phyloP scores from a whole-genome alignment of 1,140 invertebrate genomes.

The Pachyrhynchus sulphureomaculatus region DNA sequence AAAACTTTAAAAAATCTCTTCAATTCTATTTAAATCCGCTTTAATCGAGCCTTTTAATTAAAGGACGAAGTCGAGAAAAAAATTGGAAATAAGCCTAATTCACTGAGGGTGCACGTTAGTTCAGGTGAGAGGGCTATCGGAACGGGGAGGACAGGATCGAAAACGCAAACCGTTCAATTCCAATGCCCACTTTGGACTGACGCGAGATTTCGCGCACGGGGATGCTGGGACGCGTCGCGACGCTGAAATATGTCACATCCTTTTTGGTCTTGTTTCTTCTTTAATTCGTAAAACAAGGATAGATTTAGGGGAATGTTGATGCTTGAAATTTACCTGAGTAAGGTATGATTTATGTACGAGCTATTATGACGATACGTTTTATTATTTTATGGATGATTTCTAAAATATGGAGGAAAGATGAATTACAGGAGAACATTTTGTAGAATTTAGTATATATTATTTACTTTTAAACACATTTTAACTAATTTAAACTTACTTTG shows the following conservation, averaged over 20 bases:
- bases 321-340: constrained; percentile 20
- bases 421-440: too few relatives aligned
- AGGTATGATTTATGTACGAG: constrained; percentile 26
- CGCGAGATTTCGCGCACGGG: constrained; percentile 23
- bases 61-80: not conserved
- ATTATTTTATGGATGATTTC: constrained; percentile 24
- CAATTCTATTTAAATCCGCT: too few relatives aligned
- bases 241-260: constrained; percentile 12
- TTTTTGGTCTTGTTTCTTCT: constrained; percentile 2
- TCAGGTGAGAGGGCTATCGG: constrained; percentile 25
- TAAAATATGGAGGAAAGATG: too few relatives aligned
- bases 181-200: constrained; percentile 31
- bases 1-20: too few relatives aligned
- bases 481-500: too few relatives aligned
- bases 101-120: constrained; percentile 20
- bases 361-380: constrained; percentile 21
- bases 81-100: constrained; percentile 2
- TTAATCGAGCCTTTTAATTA: not conserved
- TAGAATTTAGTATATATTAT: too few relatives aligned
- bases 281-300: not conserved
- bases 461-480: too few relatives aligned
- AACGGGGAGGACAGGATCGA: constrained; percentile 28
- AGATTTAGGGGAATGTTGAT: not conserved
- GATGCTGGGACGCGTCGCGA: constrained; percentile 30
- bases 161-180: constrained; percentile 26